Conservation (phyloP, 1,140 invertebrate genomes). For the Fopius arisanus region DNA sequence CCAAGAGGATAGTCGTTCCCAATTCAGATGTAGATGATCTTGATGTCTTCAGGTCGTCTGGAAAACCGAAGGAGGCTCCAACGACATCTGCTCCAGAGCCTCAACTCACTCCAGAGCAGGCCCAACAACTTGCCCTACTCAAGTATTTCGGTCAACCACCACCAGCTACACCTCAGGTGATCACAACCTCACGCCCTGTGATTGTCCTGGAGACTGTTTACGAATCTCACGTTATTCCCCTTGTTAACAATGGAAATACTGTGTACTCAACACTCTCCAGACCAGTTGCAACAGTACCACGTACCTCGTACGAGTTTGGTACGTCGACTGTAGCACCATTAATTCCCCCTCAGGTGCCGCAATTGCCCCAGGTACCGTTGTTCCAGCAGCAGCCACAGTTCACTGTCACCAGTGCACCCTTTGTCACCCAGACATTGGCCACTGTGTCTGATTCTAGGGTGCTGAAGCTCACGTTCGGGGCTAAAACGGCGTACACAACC, state of each 20-base stretch:
- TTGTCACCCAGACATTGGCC: slow-evolving; percentile 80
- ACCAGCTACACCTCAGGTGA: slow-evolving; percentile 72
- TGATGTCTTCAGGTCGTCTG: slow-evolving; percentile 67
- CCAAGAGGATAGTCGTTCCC: slow-evolving; percentile 67
- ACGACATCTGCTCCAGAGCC: slow-evolving; percentile 61
- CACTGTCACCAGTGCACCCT: slow-evolving; percentile 80
- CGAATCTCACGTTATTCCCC: slow-evolving; percentile 81
- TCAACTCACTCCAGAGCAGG: slow-evolving; percentile 73
- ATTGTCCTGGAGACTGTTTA: slow-evolving; percentile 79
- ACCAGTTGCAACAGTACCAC: slow-evolving; percentile 74
- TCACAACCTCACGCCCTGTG: slow-evolving; percentile 80
- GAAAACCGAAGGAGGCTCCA: slow-evolving; percentile 41
- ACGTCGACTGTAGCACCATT: slow-evolving; percentile 74
- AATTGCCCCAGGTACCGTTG: slow-evolving; percentile 65
- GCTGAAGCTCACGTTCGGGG: slow-evolving; percentile 86
- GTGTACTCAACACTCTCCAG: slow-evolving; percentile 79
- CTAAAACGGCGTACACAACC: slow-evolving; percentile 87
- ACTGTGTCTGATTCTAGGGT: slow-evolving; percentile 84
- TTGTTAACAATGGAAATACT: slow-evolving; percentile 78
- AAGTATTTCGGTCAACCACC: slow-evolving; percentile 76
- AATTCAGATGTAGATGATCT: slow-evolving; percentile 73
- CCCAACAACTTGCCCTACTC: slow-evolving; percentile 77
- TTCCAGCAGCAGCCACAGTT: slow-evolving; percentile 74
- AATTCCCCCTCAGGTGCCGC: slow-evolving; percentile 53
- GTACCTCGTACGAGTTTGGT: slow-evolving; percentile 77